Base-by-base conservation (phyloP, 1,140 invertebrate species). In the Chymomyza costata region DNA sequence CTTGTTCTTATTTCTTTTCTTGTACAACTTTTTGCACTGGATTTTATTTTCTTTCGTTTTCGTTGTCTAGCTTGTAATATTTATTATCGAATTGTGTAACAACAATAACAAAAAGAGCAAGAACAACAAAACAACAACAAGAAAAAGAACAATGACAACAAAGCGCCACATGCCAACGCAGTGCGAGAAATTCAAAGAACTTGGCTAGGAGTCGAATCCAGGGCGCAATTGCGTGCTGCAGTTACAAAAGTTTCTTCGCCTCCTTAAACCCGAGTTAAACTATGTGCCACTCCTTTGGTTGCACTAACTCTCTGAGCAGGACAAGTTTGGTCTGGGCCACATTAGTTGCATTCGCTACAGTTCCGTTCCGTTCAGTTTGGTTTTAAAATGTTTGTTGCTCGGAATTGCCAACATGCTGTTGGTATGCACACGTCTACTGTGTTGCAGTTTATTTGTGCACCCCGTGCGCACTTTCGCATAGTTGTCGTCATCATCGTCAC, bases 61-160 rank as follows among this genome's bases (percentile, higher is more conserved):
- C 21, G 65, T 74, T 57, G 70, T 76, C 70, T 74, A 74, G 70
- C 70, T 76, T 74, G 70, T 76, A 74, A 74, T 74, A 74, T 74
- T 74, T 74, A 76, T 74, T 74, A 74, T 74, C 70, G 70, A 74
- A 76, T 74, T 76, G 68, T 65, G 61, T 69, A 65, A 61, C 46
- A 44, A 45, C 25, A 52, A 50, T 32, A 43, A 46, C 47, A 43
- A 28, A 18, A 18, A n/a, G 38, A n/a, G 21, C 8, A 14, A 28
- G 17, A 18, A n/a, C 16, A n/a, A 18, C 8, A 14, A 34, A 46
- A 18, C 40, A 52, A 38, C 18, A 48, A 14, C 18, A 38, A 25
- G 3, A 5, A 25, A 35, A 40, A 7, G 15, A 18, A 19, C 11
- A 40, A 15, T 17, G 44, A 3, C 1, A 37, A 21, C 37, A 14